Evolutionary conservation across 2,113 vertebrate genomes (phyloP).

Genomic region (Rissa tridactyla): DNA sequence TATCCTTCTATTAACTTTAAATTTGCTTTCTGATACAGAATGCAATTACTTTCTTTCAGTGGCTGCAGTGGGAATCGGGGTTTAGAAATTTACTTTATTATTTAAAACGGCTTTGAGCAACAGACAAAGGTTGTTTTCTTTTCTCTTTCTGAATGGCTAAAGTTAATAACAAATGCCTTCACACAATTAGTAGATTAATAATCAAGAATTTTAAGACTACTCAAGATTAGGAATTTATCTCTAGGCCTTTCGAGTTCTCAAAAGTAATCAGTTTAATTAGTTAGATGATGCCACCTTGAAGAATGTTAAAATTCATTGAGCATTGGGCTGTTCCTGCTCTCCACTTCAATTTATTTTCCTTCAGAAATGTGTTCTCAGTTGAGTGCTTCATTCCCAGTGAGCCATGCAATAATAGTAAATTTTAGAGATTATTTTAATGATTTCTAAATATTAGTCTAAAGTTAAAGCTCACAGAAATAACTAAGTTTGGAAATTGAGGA

Average conservation of each 20-base stretch:
- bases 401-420: background rate
- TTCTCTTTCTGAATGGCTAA: background rate
- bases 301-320: slow-evolving; percentile 39
- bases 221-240: slow-evolving; percentile 62
- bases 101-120: slow-evolving; percentile 14
- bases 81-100: slow-evolving; percentile 23
- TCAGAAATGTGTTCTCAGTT: background rate
- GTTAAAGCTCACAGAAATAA: background rate
- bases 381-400: background rate
- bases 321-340: background rate
- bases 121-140: slow-evolving; percentile 3
- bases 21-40: background rate
- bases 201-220: slow-evolving; percentile 37
- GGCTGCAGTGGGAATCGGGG: background rate
- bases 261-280: slow-evolving; percentile 63
- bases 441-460: background rate
- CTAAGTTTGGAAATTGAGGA: background rate
- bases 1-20: background rate
- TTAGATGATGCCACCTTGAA: slow-evolving; percentile 42
- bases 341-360: background rate
- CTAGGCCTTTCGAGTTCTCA: slow-evolving; percentile 2
- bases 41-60: background rate
- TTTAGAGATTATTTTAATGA: background rate
- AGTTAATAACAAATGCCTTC: slow-evolving; percentile 22
- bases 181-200: slow-evolving; percentile 50